phyloP scores from a whole-genome alignment of 35 echinoderm and acorn worm species.

The Patiria miniata region DNA sequence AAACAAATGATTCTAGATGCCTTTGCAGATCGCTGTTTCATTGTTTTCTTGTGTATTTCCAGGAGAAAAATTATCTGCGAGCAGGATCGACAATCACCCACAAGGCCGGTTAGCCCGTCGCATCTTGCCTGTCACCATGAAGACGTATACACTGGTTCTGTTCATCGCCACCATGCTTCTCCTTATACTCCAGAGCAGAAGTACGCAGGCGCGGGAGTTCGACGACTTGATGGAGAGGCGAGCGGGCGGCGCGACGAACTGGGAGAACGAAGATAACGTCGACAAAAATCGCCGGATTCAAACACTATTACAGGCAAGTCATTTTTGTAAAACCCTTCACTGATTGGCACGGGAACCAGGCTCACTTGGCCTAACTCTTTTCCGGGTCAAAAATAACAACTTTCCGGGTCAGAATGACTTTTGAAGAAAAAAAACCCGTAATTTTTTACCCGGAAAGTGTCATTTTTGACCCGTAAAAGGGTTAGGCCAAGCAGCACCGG shows the following conservation, averaged over 20 bases:
- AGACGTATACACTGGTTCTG: neutral
- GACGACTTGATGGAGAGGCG: neutral
- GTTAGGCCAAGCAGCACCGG: no score
- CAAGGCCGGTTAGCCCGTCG: conserved; percentile 13
- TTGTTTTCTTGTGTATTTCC: neutral
- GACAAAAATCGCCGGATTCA: neutral
- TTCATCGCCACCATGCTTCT: neutral
- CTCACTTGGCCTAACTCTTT: no score
- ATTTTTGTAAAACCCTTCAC: no score
- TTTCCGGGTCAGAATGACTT: no score
- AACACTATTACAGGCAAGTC: conserved; percentile 16
- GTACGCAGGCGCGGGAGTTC: conserved; percentile 12
- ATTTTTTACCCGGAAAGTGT: no score
- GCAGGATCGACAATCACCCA: neutral
- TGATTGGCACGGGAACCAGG: no score
- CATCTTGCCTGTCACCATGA: conserved; percentile 12
- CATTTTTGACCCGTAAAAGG: no score
- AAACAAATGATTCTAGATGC: no score
- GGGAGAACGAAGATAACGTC: neutral
- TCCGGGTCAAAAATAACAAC: no score
- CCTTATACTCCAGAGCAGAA: conserved; percentile 27
- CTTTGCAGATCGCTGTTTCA: no score
- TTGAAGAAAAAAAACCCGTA: no score
- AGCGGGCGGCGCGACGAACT: neutral
- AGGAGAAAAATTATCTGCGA: neutral